phyloP scores from a whole-genome alignment of 2,797 vertebrate genomes.

The Acipenser transmontanus region DNA sequence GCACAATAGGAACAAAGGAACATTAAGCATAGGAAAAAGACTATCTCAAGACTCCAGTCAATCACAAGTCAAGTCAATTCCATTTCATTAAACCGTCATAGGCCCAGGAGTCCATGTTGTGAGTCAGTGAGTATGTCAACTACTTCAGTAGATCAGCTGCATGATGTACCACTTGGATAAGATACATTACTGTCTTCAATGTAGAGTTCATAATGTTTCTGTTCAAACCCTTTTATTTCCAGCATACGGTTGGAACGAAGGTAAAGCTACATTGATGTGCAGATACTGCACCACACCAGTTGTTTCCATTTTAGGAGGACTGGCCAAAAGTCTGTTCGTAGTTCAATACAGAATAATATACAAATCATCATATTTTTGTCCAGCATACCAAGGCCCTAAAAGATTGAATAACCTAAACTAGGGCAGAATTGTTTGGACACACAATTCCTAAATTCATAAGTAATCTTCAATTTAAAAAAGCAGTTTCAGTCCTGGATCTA shows the following conservation, averaged over 20 bases:
- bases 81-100: constrained; percentile 11
- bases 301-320: no score
- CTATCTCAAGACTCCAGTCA: not conserved
- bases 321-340: no score
- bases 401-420: no score
- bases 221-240: not conserved
- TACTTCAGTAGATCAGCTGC: constrained; percentile 3
- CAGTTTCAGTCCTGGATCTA: no score
- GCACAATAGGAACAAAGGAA: not conserved
- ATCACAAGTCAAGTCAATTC: constrained; percentile 9
- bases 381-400: no score
- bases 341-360: no score
- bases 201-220: not conserved
- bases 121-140: constrained; percentile 2
- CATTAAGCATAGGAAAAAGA: constrained; percentile 2
- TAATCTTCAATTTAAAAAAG: no score
- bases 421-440: no score
- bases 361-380: no score
- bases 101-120: constrained; percentile 7
- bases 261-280: no score
- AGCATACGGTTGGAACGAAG: not conserved
- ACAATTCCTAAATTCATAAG: no score
- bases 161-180: not conserved
- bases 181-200: not conserved
- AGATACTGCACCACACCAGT: no score